Evolutionary conservation across 1,140 invertebrate species (phyloP).

Genomic region (Bombus sibiricus): DNA sequence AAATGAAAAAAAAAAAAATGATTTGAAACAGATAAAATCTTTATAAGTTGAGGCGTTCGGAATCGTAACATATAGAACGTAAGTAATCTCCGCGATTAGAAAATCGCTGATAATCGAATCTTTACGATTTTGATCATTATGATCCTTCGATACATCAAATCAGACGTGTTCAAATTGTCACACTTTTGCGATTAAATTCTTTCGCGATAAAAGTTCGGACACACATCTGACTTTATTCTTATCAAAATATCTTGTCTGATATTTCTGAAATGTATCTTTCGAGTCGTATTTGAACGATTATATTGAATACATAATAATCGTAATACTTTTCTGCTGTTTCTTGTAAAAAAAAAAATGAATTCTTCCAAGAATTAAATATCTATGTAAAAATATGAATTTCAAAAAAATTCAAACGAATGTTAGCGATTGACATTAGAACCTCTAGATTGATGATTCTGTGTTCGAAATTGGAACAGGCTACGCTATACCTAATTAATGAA

Average conservation of each 20-base stretch:
- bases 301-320: no score
- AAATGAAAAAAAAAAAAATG: background rate
- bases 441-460: background rate
- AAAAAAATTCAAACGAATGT: no score
- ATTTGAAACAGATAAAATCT: background rate
- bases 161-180: background rate
- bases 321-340: no score
- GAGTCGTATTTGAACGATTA: no score
- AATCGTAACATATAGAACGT: background rate
- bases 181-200: slow-evolving; percentile 20
- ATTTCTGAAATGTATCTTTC: background rate
- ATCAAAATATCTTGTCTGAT: background rate
- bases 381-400: no score
- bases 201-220: background rate
- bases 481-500: background rate
- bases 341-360: no score
- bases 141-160: background rate
- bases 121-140: background rate
- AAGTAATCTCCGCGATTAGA: background rate
- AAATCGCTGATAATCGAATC: slow-evolving; percentile 4
- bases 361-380: no score
- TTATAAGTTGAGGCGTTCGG: background rate
- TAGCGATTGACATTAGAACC: no score
- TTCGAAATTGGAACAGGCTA: background rate
- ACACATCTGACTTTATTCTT: background rate